Conservation (phyloP, 2,113 vertebrate species). For the Cercopithecus mona region DNA sequence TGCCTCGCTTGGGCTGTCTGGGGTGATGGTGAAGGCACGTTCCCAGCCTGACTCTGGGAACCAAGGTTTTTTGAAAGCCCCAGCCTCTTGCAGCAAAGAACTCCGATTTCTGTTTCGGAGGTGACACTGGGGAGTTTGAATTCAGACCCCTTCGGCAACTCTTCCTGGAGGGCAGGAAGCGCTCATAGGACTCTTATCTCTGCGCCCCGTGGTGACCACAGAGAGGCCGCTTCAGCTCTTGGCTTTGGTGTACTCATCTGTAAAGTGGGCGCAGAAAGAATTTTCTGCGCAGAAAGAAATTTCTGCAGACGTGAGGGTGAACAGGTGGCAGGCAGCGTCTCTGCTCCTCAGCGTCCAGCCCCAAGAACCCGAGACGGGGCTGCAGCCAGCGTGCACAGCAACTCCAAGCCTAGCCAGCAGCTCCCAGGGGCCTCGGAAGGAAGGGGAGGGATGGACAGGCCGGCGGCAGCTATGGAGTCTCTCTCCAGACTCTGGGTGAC, state of each 20-base stretch:
- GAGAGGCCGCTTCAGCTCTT: no score
- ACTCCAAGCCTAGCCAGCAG: not conserved
- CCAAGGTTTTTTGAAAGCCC: accelerated
- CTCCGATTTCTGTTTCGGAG: not conserved
- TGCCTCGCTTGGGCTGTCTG: accelerated
- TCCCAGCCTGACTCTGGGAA: not conserved
- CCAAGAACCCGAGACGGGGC: accelerated
- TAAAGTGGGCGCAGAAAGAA: not conserved
- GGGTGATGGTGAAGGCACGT: accelerated
- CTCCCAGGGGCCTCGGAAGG: not conserved
- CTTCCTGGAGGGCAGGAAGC: accelerated
- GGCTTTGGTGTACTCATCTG: not conserved
- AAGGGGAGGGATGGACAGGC: accelerated
- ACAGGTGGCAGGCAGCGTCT: accelerated
- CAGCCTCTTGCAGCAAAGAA: accelerated
- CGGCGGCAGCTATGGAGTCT: accelerated
- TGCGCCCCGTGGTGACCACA: accelerated
- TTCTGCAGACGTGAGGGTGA: accelerated
- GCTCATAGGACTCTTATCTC: accelerated
- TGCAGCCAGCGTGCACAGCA: accelerated
- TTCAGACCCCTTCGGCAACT: not conserved
- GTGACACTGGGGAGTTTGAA: accelerated
- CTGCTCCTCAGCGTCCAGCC: accelerated
- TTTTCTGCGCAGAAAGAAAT: not conserved
- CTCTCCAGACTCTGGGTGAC: not conserved